phyloP scores from a whole-genome alignment of 2,797 vertebrate genomes.

The Rachycentron canadum region DNA sequence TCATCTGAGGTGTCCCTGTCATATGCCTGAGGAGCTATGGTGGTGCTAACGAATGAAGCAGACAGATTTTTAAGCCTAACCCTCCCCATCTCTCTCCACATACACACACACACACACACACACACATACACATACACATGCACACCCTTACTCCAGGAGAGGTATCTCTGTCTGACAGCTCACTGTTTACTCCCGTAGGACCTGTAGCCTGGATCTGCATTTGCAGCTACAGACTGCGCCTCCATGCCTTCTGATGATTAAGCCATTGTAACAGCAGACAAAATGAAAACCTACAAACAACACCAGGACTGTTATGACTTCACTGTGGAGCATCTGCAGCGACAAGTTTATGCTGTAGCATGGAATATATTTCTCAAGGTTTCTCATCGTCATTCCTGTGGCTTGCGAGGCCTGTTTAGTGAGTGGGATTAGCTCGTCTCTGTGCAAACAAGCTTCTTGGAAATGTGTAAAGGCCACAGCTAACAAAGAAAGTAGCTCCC shows the following conservation, averaged over 20 bases:
- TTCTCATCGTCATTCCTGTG: constrained; percentile 63
- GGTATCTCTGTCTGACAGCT: constrained; percentile 72
- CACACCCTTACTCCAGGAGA: constrained; percentile 52
- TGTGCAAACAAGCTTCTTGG: constrained; percentile 73
- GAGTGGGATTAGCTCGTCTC: constrained; percentile 68
- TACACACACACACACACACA: constrained; percentile 15
- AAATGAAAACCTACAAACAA: constrained; percentile 63
- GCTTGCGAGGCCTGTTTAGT: constrained; percentile 61
- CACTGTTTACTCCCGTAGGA: constrained; percentile 80
- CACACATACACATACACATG: not conserved
- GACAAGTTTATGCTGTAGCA: constrained; percentile 16
- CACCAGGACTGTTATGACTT: constrained; percentile 41
- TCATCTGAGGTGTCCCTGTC: constrained; percentile 71
- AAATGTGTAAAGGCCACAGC: constrained; percentile 69
- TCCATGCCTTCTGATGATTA: constrained; percentile 64
- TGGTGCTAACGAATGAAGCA: constrained; percentile 67
- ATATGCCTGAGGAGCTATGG: constrained; percentile 71
- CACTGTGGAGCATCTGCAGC: constrained; percentile 36
- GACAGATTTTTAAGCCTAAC: constrained; percentile 64
- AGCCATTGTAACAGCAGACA: constrained; percentile 63
- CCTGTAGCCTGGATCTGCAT: constrained; percentile 75
- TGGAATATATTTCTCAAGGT: constrained; percentile 42
- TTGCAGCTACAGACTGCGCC: constrained; percentile 60
- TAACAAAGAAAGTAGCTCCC: constrained; percentile 72
- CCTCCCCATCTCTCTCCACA: not conserved